Evolutionary conservation across 1,140 invertebrate species (phyloP).

Genomic region (Gryllus bimaculatus): DNA sequence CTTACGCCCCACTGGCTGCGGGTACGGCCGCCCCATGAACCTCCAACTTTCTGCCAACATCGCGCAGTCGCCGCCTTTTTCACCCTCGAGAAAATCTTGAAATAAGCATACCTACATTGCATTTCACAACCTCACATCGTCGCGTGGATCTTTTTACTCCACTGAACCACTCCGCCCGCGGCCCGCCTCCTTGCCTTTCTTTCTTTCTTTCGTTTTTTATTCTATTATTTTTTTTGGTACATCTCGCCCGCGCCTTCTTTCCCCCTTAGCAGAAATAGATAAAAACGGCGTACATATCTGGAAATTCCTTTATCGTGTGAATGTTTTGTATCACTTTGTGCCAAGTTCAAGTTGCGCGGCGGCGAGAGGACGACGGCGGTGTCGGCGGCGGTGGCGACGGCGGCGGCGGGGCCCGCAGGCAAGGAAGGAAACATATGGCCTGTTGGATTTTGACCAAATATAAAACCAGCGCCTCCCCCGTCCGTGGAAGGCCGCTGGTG

Average conservation of each 20-base stretch:
- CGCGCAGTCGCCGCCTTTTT: not conserved
- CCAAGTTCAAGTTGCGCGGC: not conserved
- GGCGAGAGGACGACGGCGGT: not conserved
- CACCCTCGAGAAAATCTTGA: not conserved
- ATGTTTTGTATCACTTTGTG: constrained; percentile 5
- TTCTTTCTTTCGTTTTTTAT: not conserved
- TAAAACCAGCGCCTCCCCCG: not conserved
- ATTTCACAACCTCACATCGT: not conserved
- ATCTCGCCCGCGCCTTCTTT: not conserved
- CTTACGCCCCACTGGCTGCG: not conserved
- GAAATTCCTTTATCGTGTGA: not conserved
- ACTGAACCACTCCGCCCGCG: not conserved
- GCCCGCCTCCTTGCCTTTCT: no score
- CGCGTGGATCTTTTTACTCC: not conserved
- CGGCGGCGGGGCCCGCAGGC: no score
- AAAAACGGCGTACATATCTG: not conserved
- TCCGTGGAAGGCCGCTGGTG: not conserved
- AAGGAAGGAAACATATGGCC: not conserved
- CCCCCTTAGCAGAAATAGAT: not conserved
- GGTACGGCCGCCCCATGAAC: not conserved
- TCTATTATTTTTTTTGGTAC: not conserved
- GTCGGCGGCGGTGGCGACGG: no score
- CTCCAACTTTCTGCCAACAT: not conserved
- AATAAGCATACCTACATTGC: not conserved
- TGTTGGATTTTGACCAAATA: constrained; percentile 5